Evolutionary conservation across 2,113 vertebrate genomes (phyloP).

Genomic region (Callocephalon fimbriatum): DNA sequence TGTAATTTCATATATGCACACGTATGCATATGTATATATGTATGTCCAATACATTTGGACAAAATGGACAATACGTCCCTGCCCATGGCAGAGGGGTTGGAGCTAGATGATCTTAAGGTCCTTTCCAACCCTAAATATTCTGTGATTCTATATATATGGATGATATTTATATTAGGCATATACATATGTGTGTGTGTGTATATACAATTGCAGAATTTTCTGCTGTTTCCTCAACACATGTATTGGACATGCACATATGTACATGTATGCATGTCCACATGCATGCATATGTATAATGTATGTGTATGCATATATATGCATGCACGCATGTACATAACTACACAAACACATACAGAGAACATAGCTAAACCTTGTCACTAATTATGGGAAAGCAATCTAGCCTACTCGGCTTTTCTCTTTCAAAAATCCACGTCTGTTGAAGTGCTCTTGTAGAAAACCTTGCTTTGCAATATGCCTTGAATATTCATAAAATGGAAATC

Average conservation of each 20-base stretch:
- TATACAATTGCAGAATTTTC: not conserved
- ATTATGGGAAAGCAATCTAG: not conserved
- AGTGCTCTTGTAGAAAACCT: not conserved
- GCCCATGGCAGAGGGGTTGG: not conserved
- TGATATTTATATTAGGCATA: not conserved
- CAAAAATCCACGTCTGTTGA: not conserved
- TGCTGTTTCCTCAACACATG: not conserved
- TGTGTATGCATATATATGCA: not conserved
- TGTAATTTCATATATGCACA: not conserved
- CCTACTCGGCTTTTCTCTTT: not conserved
- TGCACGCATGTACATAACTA: not conserved
- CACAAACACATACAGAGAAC: not conserved
- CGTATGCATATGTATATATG: not conserved
- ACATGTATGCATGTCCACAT: not conserved
- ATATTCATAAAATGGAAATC: not conserved
- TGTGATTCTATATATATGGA: not conserved
- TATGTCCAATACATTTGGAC: not conserved
- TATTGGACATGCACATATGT: not conserved
- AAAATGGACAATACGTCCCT: not conserved
- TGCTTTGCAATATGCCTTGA: not conserved
- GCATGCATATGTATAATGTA: accelerated
- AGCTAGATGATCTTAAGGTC: not conserved
- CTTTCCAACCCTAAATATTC: not conserved
- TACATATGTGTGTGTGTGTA: not conserved
- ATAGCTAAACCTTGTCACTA: not conserved